phyloP scores from a whole-genome alignment of 2,888 invertebrate species.

The Altica lythri region DNA sequence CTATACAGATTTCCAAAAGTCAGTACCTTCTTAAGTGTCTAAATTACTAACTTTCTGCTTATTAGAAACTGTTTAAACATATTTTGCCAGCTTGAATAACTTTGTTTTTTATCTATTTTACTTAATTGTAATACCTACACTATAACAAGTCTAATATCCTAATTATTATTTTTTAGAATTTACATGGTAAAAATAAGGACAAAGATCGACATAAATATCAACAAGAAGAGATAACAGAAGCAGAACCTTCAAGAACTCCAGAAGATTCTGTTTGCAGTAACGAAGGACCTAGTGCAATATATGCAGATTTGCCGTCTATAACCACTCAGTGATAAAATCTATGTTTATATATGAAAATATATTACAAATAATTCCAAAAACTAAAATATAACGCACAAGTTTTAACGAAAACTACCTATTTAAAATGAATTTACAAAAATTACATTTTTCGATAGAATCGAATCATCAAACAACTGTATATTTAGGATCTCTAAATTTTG shows the following conservation, averaged over 20 bases:
- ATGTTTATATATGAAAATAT: too few relatives aligned
- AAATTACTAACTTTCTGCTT: too few relatives aligned
- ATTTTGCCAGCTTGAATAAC: too few relatives aligned
- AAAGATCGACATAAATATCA: constrained; percentile 63
- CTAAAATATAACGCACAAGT: too few relatives aligned
- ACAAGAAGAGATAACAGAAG: constrained; percentile 69
- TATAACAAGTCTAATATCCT: background rate
- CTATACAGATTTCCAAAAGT: too few relatives aligned
- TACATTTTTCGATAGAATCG: background rate
- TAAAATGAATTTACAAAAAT: background rate
- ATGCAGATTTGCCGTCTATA: constrained; percentile 62
- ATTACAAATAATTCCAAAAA: too few relatives aligned
- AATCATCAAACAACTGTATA: background rate
- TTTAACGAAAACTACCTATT: too few relatives aligned
- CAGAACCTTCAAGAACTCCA: constrained; percentile 83
- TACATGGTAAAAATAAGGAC: constrained; percentile 73
- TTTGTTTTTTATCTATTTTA: too few relatives aligned
- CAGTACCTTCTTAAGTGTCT: too few relatives aligned
- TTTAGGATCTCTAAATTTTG: background rate
- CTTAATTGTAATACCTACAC: too few relatives aligned
- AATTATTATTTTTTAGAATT: constrained; percentile 62
- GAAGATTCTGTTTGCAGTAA: constrained; percentile 90
- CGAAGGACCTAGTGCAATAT: constrained; percentile 77
- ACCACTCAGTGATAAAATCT: constrained; percentile 37
- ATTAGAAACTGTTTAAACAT: too few relatives aligned